A percentile compares a stretch with the other conserved stretches of the same genome.
These are phyloP conservation scores for Malacosoma neustria DNA, from an alignment of 2,888 invertebrate species.

Conservation along the genomic window DNA sequence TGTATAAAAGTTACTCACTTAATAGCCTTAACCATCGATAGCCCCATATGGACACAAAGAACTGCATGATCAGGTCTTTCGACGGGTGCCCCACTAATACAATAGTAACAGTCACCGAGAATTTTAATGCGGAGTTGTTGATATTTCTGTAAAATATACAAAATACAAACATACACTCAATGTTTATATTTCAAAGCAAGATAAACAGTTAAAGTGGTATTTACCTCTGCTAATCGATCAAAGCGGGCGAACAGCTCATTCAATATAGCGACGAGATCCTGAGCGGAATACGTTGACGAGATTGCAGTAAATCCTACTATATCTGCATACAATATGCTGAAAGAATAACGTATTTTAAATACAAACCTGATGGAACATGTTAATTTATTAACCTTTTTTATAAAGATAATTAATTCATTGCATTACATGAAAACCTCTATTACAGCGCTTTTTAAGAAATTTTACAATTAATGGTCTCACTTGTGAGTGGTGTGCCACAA, in stretches of 20 bases:
- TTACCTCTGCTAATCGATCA: slow-evolving; percentile 90
- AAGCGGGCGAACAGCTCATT: slow-evolving; percentile 97
- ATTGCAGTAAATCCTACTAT: slow-evolving; percentile 98
- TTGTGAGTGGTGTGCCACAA: too few relatives aligned
- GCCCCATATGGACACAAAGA: slow-evolving; percentile 95
- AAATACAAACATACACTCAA: slow-evolving; percentile 1
- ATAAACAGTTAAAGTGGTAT: slow-evolving; percentile 8
- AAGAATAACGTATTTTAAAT: slow-evolving; percentile 21
- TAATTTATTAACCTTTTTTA: slow-evolving; percentile 1
- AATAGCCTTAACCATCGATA: slow-evolving; percentile 97
- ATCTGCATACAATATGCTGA: slow-evolving; percentile 96
- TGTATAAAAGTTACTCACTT: slow-evolving; percentile 82
- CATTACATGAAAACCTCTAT: too few relatives aligned
- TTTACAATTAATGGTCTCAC: too few relatives aligned
- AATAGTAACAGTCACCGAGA: slow-evolving; percentile 98
- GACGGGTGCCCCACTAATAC: slow-evolving; percentile 95
- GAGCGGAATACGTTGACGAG: slow-evolving; percentile 95
- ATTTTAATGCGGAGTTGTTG: slow-evolving; percentile 96
- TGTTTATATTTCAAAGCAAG: neutral
- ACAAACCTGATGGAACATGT: neutral
- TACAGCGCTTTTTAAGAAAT: too few relatives aligned
- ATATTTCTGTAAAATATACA: slow-evolving; percentile 81
- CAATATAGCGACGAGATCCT: slow-evolving; percentile 95
- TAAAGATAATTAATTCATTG: neutral
- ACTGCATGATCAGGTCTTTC: slow-evolving; percentile 94